These are phyloP conservation scores for Notiomystis cincta DNA, from an alignment of 2,113 vertebrate genomes.

Conservation along the genomic window DNA sequence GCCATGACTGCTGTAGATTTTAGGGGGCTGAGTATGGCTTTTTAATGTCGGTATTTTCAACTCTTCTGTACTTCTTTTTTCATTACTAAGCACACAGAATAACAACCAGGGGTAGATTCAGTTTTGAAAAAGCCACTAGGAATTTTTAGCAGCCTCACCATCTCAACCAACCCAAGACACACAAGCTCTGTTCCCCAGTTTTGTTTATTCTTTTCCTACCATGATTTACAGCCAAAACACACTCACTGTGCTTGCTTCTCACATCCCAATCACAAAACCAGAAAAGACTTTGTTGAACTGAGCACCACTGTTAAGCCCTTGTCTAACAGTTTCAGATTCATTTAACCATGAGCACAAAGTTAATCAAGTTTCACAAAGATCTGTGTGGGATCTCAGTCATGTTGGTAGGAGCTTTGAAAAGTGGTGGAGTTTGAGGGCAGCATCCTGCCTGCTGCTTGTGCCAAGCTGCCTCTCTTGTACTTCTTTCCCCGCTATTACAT, in stretches of 20 bases:
- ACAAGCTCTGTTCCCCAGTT: background rate
- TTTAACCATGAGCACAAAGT: background rate
- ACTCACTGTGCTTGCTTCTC: constrained; percentile 19
- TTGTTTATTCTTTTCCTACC: constrained; percentile 25
- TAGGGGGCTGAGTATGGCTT: background rate
- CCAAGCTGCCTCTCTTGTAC: background rate
- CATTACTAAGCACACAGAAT: constrained; percentile 47
- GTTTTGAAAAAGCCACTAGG: constrained; percentile 70
- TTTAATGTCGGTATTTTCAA: constrained; percentile 37
- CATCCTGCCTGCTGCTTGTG: background rate
- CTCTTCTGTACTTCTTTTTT: constrained; percentile 54
- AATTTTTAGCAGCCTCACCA: constrained; percentile 54
- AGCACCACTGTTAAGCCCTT: background rate
- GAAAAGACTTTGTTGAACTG: background rate
- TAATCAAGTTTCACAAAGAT: constrained; percentile 1
- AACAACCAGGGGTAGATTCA: constrained; percentile 64
- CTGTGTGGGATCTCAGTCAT: background rate
- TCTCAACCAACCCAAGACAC: constrained; percentile 39
- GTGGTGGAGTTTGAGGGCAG: background rate
- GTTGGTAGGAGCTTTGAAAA: background rate
- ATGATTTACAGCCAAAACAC: constrained; percentile 37
- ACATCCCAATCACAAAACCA: constrained; percentile 24
- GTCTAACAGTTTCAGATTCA: background rate
- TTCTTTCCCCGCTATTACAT: background rate
- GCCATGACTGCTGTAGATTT: constrained; percentile 59